Evolutionary conservation across 2,797 vertebrate genomes (phyloP), one percentile per base, ranked within the genome.

Genomic region (Oceanodroma leucorhoa): DNA sequence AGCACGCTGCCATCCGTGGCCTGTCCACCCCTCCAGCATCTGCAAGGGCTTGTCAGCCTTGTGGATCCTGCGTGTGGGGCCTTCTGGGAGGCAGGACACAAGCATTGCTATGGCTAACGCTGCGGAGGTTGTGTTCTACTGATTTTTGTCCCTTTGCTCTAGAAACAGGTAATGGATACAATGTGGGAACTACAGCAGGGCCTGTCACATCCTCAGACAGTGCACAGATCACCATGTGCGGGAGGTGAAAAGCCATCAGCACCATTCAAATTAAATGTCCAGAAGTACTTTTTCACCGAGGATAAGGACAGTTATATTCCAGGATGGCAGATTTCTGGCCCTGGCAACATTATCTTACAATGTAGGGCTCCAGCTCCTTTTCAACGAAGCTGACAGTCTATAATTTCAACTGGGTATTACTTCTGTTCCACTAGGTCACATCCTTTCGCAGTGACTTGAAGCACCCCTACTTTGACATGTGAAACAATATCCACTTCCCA

Each of bases 81-180:
- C 54, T 38, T 27, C 38, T 32, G 61, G 26, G 13, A 58, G 20
- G 23, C 2, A 9, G 26, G 45, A 34, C 1, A 3, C 2, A 30
- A 53, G 57, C 17, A 22, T 5, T 3, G 5, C 66, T 14, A 1
- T 3, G 38, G 70, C 53, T 41, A 17, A 21, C 0, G 5, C 55
- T 51, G 29, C 0, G 0, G 34, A 27, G n/a, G 14, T 34, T n/a
- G 53, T 1, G 2, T 55, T 45, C 50, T 24, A 6, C 20, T 7
- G 2, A 10, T 1, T 77, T 58, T 36, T 60, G 43, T 19, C 22
- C 36, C 41, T 45, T 64, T 64, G 26, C 45, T 55, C 26, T 11
- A 32, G 32, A 45, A 89, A 64, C 26, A 27, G 19, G 29, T 23
- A 55, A 27, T 2, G 29, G n/a, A 34, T 36, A 20, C 43, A 69